Base-by-base conservation (phyloP, 1,140 invertebrate species). In the Chrysomallon squamiferum region DNA sequence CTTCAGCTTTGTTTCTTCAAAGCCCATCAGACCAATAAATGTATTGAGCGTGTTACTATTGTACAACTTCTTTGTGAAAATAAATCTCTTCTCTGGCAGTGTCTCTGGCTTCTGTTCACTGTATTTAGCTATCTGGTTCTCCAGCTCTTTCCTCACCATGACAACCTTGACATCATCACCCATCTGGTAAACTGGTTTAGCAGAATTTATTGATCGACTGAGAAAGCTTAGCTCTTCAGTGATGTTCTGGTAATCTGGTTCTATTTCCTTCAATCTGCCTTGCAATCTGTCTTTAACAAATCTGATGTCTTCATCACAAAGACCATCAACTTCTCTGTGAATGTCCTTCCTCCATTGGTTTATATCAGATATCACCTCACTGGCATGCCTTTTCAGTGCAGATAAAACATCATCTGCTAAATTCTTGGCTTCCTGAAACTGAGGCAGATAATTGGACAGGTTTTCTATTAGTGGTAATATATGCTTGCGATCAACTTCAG, bases 141-240 rank as follows among this genome's bases (percentile, higher is more conserved):
- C 22, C 13, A 59, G 38, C 4, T 59, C 58, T 43, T 59, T 59
- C 32, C 33, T 43, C 7, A 59, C 58, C 18, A 22, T 15, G 22
- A 59, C 58, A 43, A 59, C 38, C 25, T 59, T 38, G 18, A 59
- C 35, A 38, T 38, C 58, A 22, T 38, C 58, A 3, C 58, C 41
- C 20, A 59, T n/a, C n/a, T 43, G 20, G 1, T 35, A 18, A n/a
- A 59, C 58, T 2, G 33, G 33, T 27, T 59, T 35, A 11, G 58
- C 25, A 22, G 20, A 22, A 7, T 43, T 13, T 20, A 59, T 59
- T 18, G 58, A 41, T n/a, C 58, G 18, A 11, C 25, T 7, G 22
- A 59, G 32, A 43, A 59, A 43, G 15, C 41, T 29, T 20, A 22
- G 38, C 11, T 59, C 58, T 59, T 59, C 58, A 35, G 5, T 38